Evolutionary conservation across 1,140 invertebrate species (phyloP).

Genomic region (Calliphora vicina): DNA sequence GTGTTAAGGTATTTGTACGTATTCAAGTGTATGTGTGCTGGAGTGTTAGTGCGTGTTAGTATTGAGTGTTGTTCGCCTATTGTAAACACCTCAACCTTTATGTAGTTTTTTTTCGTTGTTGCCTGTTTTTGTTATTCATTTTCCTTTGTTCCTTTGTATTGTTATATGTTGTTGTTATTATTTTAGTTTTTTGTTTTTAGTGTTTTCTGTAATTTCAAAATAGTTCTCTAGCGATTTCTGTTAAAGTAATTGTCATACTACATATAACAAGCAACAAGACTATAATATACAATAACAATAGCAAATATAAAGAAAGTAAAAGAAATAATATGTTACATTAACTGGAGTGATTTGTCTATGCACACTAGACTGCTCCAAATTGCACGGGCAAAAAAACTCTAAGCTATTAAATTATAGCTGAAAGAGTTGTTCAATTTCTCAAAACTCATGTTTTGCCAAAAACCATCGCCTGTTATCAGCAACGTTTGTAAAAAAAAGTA

Average conservation of each 20-base stretch:
- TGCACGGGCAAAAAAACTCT: no score
- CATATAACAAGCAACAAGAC: not conserved
- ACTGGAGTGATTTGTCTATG: no score
- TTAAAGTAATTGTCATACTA: constrained; percentile 15
- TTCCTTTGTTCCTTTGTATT: constrained; percentile 11
- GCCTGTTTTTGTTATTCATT: not conserved
- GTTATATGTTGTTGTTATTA: not conserved
- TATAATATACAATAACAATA: not conserved
- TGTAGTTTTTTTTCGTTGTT: not conserved
- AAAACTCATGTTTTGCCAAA: no score
- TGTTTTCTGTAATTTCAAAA: constrained; percentile 15
- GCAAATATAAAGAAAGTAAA: not conserved
- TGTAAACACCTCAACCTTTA: not conserved
- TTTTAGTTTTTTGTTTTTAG: not conserved
- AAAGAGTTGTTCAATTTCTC: no score
- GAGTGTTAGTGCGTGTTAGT: not conserved
- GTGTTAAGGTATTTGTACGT: not conserved
- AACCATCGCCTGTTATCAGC: no score
- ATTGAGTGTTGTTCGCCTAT: not conserved
- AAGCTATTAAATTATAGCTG: no score
- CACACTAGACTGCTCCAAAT: no score
- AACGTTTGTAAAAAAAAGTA: no score
- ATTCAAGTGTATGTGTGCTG: not conserved
- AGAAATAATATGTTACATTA: not conserved
- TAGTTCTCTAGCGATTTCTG: constrained; percentile 20